These are phyloP conservation scores for Synanthedon vespiformis DNA, from an alignment of 2,888 invertebrate species.

Conservation along the genomic window DNA sequence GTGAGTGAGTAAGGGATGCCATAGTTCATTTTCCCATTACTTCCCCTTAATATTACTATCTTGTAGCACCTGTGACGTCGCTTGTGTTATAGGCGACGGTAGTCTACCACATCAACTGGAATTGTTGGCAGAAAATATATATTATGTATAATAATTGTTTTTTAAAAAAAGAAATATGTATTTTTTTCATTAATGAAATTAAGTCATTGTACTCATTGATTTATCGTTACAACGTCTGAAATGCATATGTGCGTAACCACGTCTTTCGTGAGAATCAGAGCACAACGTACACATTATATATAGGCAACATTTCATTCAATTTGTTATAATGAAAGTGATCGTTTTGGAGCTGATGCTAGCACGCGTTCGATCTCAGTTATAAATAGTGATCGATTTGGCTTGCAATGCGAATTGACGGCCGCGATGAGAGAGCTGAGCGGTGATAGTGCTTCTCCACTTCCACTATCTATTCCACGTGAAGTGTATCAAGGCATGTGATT, in stretches of 20 bases:
- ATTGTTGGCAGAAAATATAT: too few relatives aligned
- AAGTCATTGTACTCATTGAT: too few relatives aligned
- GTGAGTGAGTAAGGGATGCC: too few relatives aligned
- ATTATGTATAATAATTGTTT: too few relatives aligned
- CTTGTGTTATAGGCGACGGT: too few relatives aligned
- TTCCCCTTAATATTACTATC: too few relatives aligned
- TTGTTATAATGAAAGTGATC: conserved; percentile 7
- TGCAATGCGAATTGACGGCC: conserved; percentile 40
- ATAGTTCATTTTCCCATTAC: too few relatives aligned
- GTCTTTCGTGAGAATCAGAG: neutral
- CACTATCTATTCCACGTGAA: neutral
- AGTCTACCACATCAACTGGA: too few relatives aligned
- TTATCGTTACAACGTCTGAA: neutral
- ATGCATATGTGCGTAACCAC: neutral
- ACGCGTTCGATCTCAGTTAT: conserved; percentile 23
- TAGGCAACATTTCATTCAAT: conserved; percentile 4
- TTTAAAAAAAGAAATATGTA: too few relatives aligned
- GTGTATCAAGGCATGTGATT: neutral
- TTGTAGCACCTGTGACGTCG: too few relatives aligned
- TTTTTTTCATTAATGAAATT: too few relatives aligned
- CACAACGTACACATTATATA: neutral
- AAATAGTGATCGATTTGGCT: conserved; percentile 62
- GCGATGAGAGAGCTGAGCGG: conserved; percentile 23
- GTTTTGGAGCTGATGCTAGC: conserved; percentile 16
- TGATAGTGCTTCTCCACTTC: neutral